Evolutionary conservation across 2,113 vertebrate species (phyloP).

Genomic region (Bothrops jararaca): DNA sequence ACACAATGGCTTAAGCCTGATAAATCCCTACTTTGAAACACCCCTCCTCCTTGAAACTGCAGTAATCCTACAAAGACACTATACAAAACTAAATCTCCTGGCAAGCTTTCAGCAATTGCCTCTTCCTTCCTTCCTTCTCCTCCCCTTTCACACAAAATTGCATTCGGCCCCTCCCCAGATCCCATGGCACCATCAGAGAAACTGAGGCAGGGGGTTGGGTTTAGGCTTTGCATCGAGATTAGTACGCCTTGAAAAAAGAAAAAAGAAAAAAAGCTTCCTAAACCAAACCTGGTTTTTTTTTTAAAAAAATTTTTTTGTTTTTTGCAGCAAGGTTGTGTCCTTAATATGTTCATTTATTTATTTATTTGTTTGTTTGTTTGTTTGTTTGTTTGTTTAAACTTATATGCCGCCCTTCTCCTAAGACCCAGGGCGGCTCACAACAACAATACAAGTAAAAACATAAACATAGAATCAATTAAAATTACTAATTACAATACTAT

Average conservation of each 20-base stretch:
- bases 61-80: constrained; percentile 30
- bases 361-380: too few relatives aligned
- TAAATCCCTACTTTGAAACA: constrained; percentile 22
- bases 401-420: too few relatives aligned
- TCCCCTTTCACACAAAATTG: neutral
- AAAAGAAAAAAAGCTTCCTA: neutral
- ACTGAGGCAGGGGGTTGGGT: neutral
- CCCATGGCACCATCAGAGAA: neutral
- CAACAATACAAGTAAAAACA: too few relatives aligned
- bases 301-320: neutral
- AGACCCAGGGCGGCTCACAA: too few relatives aligned
- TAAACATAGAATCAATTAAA: too few relatives aligned
- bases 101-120: neutral
- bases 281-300: neutral
- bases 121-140: neutral
- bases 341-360: neutral
- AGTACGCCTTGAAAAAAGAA: neutral
- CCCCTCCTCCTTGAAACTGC: constrained; percentile 22
- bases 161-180: neutral
- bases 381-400: too few relatives aligned
- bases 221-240: neutral
- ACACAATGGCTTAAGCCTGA: constrained; percentile 16
- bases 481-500: too few relatives aligned
- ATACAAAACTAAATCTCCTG: constrained; percentile 19
- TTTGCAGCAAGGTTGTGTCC: neutral